A percentile compares a stretch with the other conserved stretches of the same genome.
Evolutionary conservation across 2,888 invertebrate species (phyloP).

Genomic region (Parapristionchus giblindavisi): DNA sequence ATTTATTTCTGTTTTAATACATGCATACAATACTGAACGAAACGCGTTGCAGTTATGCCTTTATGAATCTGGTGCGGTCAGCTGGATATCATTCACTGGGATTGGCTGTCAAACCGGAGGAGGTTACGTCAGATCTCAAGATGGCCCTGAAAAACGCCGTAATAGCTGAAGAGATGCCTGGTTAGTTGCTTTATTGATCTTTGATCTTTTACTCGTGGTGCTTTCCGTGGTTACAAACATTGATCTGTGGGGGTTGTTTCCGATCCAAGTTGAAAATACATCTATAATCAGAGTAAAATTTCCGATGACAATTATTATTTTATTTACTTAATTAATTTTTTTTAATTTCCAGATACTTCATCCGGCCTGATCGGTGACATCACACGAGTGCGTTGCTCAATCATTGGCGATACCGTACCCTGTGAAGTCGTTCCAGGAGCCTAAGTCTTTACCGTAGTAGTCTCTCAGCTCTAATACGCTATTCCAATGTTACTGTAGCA

Average conservation of each 20-base stretch:
- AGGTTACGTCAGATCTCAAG: neutral
- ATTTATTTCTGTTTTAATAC: too few relatives aligned
- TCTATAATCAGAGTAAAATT: neutral
- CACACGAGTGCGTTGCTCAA: slow-evolving; percentile 22
- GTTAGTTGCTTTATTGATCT: slow-evolving; percentile 1
- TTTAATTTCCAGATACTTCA: slow-evolving; percentile 22
- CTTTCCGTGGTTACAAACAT: neutral
- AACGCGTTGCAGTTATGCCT: slow-evolving; percentile 38
- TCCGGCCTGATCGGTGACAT: slow-evolving; percentile 24
- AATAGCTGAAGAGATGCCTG: slow-evolving; percentile 30
- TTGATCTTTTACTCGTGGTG: neutral
- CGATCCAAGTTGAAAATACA: neutral
- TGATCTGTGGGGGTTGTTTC: too few relatives aligned
- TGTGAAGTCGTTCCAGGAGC: slow-evolving; percentile 23
- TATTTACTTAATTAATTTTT: neutral
- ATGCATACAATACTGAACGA: too few relatives aligned
- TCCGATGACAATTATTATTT: neutral
- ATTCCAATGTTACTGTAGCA: too few relatives aligned
- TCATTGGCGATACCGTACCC: neutral
- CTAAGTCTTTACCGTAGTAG: too few relatives aligned
- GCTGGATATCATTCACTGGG: slow-evolving; percentile 52
- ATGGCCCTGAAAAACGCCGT: slow-evolving; percentile 14
- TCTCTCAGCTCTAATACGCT: too few relatives aligned
- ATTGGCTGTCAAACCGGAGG: slow-evolving; percentile 43
- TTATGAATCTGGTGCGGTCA: slow-evolving; percentile 50